Evolutionary conservation across 2,797 vertebrate species (phyloP), one percentile per base, ranked within the genome.

Genomic region (Valencia hispanica): DNA sequence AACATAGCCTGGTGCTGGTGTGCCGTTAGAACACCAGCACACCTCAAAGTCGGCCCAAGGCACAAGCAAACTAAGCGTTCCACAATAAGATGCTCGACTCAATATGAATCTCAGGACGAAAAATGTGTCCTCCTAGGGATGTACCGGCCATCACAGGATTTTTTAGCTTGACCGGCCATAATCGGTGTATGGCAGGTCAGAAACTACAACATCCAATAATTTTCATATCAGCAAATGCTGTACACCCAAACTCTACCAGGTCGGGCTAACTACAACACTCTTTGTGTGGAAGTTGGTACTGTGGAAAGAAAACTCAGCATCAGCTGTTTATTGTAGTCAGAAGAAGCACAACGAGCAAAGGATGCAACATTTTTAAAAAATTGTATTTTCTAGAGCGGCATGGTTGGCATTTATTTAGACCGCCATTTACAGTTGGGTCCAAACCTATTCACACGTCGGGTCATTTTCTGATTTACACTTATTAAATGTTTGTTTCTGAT

Each of bases 21-120:
- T 94, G 69, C 93, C 94, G 93, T 94, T 94, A 71, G 55, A 55
- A 78, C 84, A 43, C 65, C 39, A 43, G 39, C 25, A 4, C 65
- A 39, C 45, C 65, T 43, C 65, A 27, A 25, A n/a, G 63, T 36
- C 36, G 63, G 11, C 39, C 25, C 36, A 43, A 66, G 36, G 65
- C 65, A 6, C 25, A n/a, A 25, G 65, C 65, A 41, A 68, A 14
- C 25, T n/a, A n/a, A n/a, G 36, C 65, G n/a, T 12, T 9, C 36
- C 65, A 25, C 57, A 9, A 7, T 7, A 32, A 59, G 5, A 18
- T 20, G 15, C 47, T 48, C 4, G 59, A 36, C 30, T 63, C 4
- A 63, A 32, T 45, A 45, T 45, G 43, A 45, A 45, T 45, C 7
- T 25, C 7, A 51, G 18, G 9, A 22, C 18, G 6, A 51, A 25